Evolutionary conservation across 2,797 vertebrate species (phyloP), one percentile per base, ranked within the genome.

Genomic region (Micromesistius poutassou): DNA sequence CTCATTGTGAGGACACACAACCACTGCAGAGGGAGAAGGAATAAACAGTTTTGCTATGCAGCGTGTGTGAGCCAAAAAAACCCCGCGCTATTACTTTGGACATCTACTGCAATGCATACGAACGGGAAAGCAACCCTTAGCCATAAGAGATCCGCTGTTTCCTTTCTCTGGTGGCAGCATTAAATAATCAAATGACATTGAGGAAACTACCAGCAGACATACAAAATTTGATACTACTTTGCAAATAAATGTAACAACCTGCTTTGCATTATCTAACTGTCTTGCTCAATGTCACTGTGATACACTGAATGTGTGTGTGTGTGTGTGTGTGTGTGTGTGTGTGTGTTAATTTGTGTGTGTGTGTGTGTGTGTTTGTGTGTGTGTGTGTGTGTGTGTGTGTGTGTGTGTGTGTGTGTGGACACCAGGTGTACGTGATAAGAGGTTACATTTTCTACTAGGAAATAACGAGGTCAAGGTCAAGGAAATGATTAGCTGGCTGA

Each of bases 381-480:
- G 36, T 6, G 40, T 1, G 46, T 19, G 50, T 19, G 19, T 22
- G 50, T n/a, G 71, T 74, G 6, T 80, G 50, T 1, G 22, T 62
- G 22, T 62, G 50, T n/a, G 22, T 55, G 50, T 22, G 4, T 55
- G 22, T 62, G 5, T 62, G 50, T 62, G 50, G 50, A n/a, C 33
- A 19, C 36, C 8, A 74, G 50, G 31, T 77, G 71, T n/a, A 68
- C 38, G 71, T 35, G 71, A 46, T 76, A 76, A 83, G 25, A 82
- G 76, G 79, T 82, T 76, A n/a, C 85, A 79, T 76, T 82, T 77
- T 79, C 46, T 30, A 35, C 46, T 25, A 35, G 33, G 33, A 77
- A 71, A 73, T 28, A 77, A 73, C 31, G 46, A n/a, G n/a, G n/a
- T n/a, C 81, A 86, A 90, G 90, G 87, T 85, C 86, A 87, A 73